Evolutionary conservation across 2,888 invertebrate species (phyloP).

Genomic region (Nephrotoma flavescens): DNA sequence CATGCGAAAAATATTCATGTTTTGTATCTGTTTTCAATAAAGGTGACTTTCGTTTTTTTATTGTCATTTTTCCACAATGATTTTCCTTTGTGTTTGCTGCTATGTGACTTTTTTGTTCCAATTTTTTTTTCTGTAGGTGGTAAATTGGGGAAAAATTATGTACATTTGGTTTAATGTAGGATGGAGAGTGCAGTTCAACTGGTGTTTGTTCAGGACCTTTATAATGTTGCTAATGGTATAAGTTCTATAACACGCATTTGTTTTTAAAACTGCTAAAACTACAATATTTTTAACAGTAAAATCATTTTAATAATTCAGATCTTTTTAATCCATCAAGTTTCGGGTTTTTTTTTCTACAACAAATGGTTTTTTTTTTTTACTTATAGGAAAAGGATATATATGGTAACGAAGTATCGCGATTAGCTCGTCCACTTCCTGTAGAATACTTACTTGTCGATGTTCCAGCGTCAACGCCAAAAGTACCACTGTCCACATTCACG

Average conservation of each 20-base stretch:
- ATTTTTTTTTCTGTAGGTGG: not conserved
- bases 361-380: constrained; percentile 12
- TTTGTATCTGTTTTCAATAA: not conserved
- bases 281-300: too few relatives aligned
- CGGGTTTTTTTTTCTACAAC: not conserved
- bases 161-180: not conserved
- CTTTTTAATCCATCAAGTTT: too few relatives aligned
- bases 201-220: not conserved
- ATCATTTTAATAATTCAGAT: too few relatives aligned
- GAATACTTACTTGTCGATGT: constrained; percentile 96
- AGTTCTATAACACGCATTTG: too few relatives aligned
- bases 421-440: constrained; percentile 90
- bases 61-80: not conserved
- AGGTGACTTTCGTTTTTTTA: not conserved
- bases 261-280: too few relatives aligned
- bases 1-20: not conserved
- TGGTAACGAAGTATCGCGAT: constrained; percentile 89
- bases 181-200: not conserved
- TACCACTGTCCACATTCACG: constrained; percentile 61
- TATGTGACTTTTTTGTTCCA: not conserved
- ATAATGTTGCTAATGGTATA: not conserved
- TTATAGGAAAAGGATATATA: constrained; percentile 88
- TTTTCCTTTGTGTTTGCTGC: not conserved
- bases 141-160: not conserved
- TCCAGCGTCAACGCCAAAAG: constrained; percentile 80